These are phyloP conservation scores for Rhamnusium bicolor DNA, from an alignment of 2,888 invertebrate genomes.

Conservation along the genomic window DNA sequence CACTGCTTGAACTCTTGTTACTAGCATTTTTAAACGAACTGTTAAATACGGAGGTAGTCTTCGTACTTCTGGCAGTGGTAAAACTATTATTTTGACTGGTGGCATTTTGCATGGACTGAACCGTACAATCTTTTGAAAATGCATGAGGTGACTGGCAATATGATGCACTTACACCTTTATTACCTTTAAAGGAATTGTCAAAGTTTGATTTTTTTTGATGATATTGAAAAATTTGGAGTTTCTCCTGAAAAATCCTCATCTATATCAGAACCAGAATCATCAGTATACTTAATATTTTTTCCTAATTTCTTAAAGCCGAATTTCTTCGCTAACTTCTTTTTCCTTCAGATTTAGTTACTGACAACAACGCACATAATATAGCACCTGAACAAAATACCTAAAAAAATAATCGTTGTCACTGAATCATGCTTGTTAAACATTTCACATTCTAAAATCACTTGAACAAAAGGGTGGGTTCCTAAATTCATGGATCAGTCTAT, in stretches of 20 bases:
- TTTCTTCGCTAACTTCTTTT: constrained; percentile 35
- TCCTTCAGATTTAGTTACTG: constrained; percentile 18
- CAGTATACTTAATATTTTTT: constrained; percentile 19
- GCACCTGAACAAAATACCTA: constrained; percentile 41
- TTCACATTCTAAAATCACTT: too few relatives aligned
- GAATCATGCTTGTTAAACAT: too few relatives aligned
- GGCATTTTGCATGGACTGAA: constrained; percentile 25
- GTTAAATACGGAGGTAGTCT: constrained; percentile 40
- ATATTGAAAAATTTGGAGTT: constrained; percentile 27
- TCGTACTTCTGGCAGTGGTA: constrained; percentile 47
- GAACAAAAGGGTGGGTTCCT: too few relatives aligned
- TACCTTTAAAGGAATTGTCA: not conserved
- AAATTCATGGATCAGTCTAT: too few relatives aligned
- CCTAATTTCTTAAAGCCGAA: constrained; percentile 42
- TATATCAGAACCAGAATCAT: constrained; percentile 44
- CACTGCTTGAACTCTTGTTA: constrained; percentile 33
- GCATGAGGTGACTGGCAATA: not conserved
- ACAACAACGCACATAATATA: constrained; percentile 39
- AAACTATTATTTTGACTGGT: constrained; percentile 37
- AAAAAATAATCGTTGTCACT: constrained; percentile 37
- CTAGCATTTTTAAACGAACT: constrained; percentile 26
- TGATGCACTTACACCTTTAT: not conserved
- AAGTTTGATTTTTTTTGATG: constrained; percentile 26
- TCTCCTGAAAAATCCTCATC: constrained; percentile 45
- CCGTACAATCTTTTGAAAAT: constrained; percentile 15